phyloP scores from a whole-genome alignment of 2,113 vertebrate species.

The Syrrhaptes paradoxus region DNA sequence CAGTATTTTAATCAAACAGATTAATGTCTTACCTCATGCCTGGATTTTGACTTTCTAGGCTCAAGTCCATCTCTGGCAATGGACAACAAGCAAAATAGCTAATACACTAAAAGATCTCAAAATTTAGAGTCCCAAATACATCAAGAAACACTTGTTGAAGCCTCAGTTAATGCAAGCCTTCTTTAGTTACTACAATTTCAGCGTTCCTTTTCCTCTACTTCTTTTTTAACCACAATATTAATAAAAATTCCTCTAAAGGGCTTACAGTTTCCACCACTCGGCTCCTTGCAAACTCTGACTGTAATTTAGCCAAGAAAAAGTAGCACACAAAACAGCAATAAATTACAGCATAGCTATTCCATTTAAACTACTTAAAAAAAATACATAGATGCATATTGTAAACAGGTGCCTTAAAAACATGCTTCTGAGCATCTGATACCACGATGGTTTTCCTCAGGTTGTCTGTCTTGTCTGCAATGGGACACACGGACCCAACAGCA shows the following conservation, averaged over 20 bases:
- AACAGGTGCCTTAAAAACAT: constrained; percentile 46
- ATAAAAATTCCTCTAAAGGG: not conserved
- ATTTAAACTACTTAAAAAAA: not conserved
- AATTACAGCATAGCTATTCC: constrained; percentile 34
- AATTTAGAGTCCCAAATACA: not conserved
- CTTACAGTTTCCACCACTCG: not conserved
- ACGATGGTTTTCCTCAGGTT: not conserved
- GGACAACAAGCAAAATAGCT: not conserved
- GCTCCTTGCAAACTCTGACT: not conserved
- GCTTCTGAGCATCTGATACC: not conserved
- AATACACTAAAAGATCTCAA: not conserved
- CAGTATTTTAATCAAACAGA: not conserved
- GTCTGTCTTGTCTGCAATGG: not conserved
- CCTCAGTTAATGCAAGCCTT: not conserved
- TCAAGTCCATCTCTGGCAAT: not conserved
- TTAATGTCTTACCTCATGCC: not conserved
- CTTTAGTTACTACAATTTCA: not conserved
- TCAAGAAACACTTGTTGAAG: not conserved
- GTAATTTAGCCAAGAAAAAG: constrained; percentile 18
- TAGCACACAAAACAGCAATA: constrained; percentile 15
- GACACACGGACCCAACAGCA: not conserved
- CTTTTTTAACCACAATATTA: not conserved
- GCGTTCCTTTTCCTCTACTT: not conserved
- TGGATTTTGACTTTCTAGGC: not conserved
- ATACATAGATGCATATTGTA: not conserved